Conservation (phyloP, 2,888 invertebrate genomes). For the Halictus quadricinctus region DNA sequence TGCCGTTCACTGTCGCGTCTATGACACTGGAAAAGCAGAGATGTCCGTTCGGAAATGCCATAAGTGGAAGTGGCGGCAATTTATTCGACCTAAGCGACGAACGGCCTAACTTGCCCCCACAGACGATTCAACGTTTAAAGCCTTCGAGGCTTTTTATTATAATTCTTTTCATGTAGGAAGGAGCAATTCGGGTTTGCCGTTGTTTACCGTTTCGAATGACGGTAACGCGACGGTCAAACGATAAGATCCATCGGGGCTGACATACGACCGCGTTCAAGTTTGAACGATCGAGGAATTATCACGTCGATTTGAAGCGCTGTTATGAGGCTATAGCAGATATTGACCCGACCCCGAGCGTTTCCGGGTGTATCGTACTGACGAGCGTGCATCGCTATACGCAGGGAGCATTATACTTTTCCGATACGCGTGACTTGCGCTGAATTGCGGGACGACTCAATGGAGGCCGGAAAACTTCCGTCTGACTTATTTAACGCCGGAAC, state of each 20-base stretch:
- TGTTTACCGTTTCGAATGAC: not conserved
- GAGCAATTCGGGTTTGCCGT: not conserved
- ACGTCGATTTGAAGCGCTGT: not conserved
- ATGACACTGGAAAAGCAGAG: too few species aligned
- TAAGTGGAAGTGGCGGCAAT: too few species aligned
- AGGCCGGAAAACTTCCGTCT: not conserved
- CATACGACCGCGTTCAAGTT: not conserved
- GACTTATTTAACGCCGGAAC: not conserved
- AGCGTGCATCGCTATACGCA: not conserved
- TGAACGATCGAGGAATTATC: slow-evolving; percentile 4
- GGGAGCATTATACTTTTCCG: not conserved
- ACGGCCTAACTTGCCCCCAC: not conserved
- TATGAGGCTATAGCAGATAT: not conserved
- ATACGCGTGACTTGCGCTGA: not conserved
- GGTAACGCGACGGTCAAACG: not conserved
- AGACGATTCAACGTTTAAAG: not conserved
- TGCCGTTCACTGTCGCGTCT: too few species aligned
- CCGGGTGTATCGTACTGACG: not conserved
- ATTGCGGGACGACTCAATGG: not conserved
- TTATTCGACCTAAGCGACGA: not conserved
- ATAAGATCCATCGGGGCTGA: not conserved
- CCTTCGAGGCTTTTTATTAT: not conserved
- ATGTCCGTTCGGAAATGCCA: too few species aligned
- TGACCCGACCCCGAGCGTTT: slow-evolving; percentile 2
- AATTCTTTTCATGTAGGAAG: not conserved